Base-by-base conservation (phyloP, 2,113 vertebrate genomes). In the Tichodroma muraria region DNA sequence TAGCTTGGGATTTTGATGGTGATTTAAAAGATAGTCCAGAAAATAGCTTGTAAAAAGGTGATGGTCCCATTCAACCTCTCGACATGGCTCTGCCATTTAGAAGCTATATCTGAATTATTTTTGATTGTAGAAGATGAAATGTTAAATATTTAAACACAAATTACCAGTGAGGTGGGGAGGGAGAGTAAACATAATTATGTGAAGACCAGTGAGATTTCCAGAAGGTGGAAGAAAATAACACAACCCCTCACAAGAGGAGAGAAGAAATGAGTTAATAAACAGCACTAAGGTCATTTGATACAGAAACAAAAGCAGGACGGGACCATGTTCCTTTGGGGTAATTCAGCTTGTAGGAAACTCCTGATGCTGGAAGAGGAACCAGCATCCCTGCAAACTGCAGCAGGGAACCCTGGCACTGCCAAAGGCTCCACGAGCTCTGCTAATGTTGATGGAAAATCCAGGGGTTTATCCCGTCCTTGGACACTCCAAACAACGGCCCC, bases 171-270 rank as follows among this genome's bases (percentile, higher is more conserved):
- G 47, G 17, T 0, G 2, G 11, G 7, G 15, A 64, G 9, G 33
- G 49, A 60, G 9, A 6, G 7, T 47, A 56, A 94, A 80, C 19
- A 57, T 61, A 54, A 64, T 17, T n/a, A 22, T 25, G 3, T 22
- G 40, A 38, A 85, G 53, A 79, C 4, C 11, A 45, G 31, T 7
- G 57, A 81, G 49, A 63, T 52, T 57, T 59, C 56, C 52, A 73
- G 30, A 47, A 87, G 0, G 6, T 13, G n/a, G 15, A 24, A 78
- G 28, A 54, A 80, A 73, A 4, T 3, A 11, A 60, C 14, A 37
- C 4, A 59, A 42, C 1, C 4, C 17, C 37, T 37, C 10, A 5
- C 0, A 2, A 30, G 11, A 52, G 21, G 18, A 66, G 40, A 60
- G 72, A 13, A 76, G 50, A 15, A 45, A 49, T 5, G 1, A 7